Conservation (phyloP, 2,113 vertebrate species). For the Ailuropoda melanoleuca region DNA sequence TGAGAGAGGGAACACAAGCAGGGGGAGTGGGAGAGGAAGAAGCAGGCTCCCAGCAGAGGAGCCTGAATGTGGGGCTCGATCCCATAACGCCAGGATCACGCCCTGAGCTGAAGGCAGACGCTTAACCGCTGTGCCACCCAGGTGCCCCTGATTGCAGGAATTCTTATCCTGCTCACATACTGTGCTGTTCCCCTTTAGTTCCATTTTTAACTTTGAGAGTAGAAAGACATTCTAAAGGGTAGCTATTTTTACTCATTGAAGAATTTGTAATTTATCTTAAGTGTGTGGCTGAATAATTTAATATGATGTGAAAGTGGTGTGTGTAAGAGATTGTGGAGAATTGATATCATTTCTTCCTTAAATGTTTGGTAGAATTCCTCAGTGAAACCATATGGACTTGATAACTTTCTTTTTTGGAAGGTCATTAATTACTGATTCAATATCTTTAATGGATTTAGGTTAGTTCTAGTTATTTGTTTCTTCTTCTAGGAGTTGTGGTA, state of each 20-base stretch:
- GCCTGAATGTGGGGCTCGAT: no score
- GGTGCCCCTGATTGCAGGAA: neutral
- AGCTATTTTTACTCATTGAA: neutral
- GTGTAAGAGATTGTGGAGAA: neutral
- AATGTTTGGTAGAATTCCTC: conserved; percentile 23
- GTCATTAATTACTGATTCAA: neutral
- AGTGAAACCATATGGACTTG: neutral
- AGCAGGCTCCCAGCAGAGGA: no score
- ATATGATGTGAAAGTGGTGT: neutral
- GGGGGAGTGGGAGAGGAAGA: no score
- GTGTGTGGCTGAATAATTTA: neutral
- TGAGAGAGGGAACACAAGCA: no score
- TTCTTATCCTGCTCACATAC: neutral
- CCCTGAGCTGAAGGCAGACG: no score
- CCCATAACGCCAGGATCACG: no score
- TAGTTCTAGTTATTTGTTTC: neutral
- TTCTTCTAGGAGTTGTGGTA: conserved; percentile 12
- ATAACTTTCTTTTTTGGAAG: neutral
- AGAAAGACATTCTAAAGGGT: neutral
- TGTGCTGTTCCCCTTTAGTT: neutral
- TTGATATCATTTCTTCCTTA: neutral
- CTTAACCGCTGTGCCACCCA: no score
- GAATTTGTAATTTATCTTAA: neutral
- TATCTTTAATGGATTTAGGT: neutral
- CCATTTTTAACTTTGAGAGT: neutral